Percentiles rank a stretch among this genome's conserved stretches.
Evolutionary conservation across 2,113 vertebrate genomes (phyloP).

Genomic region (Alosa alosa): DNA sequence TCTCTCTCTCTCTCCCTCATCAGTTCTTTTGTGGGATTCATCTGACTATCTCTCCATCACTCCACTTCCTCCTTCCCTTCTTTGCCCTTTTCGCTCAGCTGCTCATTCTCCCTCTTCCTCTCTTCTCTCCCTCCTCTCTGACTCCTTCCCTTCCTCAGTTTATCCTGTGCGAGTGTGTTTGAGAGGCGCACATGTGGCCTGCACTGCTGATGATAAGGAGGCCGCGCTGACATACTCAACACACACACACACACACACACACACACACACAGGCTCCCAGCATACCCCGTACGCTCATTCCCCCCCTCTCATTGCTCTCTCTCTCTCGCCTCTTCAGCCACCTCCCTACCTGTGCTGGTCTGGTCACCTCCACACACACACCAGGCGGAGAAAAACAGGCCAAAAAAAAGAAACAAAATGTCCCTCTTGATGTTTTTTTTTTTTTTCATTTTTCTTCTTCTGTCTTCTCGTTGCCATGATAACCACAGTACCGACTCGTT

Average conservation of each 20-base stretch:
- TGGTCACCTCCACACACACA: no score
- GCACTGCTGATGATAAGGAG: neutral
- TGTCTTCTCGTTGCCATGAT: constrained; percentile 54
- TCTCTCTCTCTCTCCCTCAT: constrained; percentile 14
- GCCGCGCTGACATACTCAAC: neutral
- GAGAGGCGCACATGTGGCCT: neutral
- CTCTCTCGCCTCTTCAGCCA: neutral
- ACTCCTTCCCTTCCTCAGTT: neutral
- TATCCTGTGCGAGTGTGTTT: neutral
- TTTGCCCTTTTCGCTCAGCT: neutral
- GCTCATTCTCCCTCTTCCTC: no score
- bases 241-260: neutral
- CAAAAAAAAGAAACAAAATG: constrained; percentile 19
- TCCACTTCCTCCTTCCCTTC: neutral
- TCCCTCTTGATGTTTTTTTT: constrained; percentile 40
- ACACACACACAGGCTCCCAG: neutral
- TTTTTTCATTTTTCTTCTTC: neutral
- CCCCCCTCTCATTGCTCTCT: neutral
- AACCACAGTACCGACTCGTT: constrained; percentile 52
- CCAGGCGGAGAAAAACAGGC: neutral
- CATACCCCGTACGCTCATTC: neutral
- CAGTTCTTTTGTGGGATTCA: neutral
- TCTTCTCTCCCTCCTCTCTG: neutral
- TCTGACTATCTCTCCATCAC: neutral
- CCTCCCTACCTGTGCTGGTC: neutral